Percentiles rank a stretch among this genome's conserved stretches.
These are phyloP conservation scores for Drosophila elegans DNA, from an alignment of 1,140 invertebrate genomes.

Conservation along the genomic window DNA sequence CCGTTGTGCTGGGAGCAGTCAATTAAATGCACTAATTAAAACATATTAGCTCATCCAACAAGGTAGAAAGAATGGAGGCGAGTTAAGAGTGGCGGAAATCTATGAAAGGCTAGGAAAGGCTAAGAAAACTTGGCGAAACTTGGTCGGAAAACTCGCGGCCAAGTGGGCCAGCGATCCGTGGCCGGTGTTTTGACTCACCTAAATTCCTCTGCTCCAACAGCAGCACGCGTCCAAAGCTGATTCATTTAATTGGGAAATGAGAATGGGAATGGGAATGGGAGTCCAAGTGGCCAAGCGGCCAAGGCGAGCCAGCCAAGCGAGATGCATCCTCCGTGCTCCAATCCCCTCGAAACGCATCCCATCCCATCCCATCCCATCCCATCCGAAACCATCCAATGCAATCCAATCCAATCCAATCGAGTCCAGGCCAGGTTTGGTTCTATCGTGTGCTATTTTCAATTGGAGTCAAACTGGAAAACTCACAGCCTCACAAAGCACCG, in stretches of 20 bases:
- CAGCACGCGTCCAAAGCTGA: conserved; percentile 45
- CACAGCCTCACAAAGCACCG: conserved; percentile 56
- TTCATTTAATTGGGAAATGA: conserved; percentile 44
- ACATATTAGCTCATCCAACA: conserved; percentile 41
- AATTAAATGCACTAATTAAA: conserved; percentile 46
- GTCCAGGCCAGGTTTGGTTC: conserved; percentile 5
- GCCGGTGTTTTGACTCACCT: conserved; percentile 24
- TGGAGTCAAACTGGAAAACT: conserved; percentile 51
- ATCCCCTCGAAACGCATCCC: neutral
- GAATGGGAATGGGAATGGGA: conserved; percentile 16
- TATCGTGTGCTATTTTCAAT: conserved; percentile 44
- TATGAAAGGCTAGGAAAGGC: neutral
- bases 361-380: neutral
- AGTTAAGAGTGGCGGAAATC: too few species aligned
- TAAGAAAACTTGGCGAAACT: neutral
- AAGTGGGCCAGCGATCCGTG: conserved; percentile 35
- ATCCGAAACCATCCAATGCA: neutral
- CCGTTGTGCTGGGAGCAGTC: conserved; percentile 4
- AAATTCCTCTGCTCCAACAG: conserved; percentile 21
- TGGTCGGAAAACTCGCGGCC: neutral
- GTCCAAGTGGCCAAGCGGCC: conserved; percentile 27
- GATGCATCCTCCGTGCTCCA: conserved; percentile 5
- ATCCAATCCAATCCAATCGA: conserved; percentile 6
- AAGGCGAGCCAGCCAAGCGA: conserved; percentile 48
- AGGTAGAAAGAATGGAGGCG: conserved; percentile 17